These are phyloP conservation scores for Brachionichthys hirsutus DNA, from an alignment of 2,113 vertebrate species.

Conservation along the genomic window DNA sequence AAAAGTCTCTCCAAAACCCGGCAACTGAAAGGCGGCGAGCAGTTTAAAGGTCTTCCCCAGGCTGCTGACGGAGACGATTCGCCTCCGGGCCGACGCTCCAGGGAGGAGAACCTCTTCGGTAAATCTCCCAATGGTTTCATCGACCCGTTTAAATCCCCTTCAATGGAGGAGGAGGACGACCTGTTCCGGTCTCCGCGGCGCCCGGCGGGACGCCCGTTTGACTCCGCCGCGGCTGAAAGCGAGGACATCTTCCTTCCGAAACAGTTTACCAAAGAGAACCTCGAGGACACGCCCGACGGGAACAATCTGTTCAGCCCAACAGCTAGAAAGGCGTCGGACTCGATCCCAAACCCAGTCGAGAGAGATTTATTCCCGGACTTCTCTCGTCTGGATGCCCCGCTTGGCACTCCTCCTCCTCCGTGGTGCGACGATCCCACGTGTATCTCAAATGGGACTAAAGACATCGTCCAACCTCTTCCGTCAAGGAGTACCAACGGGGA, in stretches of 20 bases:
- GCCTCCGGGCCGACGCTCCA: rapidly evolving
- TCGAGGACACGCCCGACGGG: background rate
- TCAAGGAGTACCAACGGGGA: background rate
- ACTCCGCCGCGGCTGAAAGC: background rate
- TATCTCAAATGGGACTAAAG: slow-evolving; percentile 10
- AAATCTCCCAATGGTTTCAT: background rate
- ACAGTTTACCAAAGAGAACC: background rate
- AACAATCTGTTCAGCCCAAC: slow-evolving; percentile 38
- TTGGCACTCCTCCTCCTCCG: slow-evolving; percentile 12
- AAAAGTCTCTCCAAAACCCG: background rate
- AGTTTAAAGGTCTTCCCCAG: slow-evolving; percentile 17
- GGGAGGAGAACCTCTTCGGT: background rate
- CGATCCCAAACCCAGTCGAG: slow-evolving; percentile 37
- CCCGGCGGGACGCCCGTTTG: background rate
- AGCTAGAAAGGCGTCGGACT: background rate
- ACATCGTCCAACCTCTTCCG: slow-evolving; percentile 31
- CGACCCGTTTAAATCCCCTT: slow-evolving; percentile 29
- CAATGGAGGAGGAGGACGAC: background rate
- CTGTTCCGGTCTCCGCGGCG: slow-evolving; percentile 5
- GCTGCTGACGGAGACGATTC: background rate
- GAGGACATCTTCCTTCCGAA: background rate
- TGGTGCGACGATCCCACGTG: slow-evolving; percentile 16
- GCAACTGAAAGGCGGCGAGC: background rate
- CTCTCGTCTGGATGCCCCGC: slow-evolving; percentile 31
- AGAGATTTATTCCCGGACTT: slow-evolving; percentile 43